These are phyloP conservation scores for Stictonetta naevosa DNA, from an alignment of 2,113 vertebrate species.

Conservation along the genomic window DNA sequence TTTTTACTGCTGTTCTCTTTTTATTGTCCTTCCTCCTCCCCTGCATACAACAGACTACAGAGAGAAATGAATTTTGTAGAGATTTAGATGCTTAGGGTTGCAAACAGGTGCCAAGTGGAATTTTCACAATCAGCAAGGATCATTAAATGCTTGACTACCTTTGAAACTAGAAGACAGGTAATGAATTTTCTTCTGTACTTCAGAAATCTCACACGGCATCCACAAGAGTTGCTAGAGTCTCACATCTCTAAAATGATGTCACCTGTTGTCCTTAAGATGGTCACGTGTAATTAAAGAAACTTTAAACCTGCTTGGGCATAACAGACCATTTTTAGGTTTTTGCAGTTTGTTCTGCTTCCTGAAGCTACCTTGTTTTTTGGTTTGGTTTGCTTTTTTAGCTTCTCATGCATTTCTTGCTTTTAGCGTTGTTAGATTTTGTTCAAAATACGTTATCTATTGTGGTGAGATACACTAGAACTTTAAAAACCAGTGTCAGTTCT, in stretches of 20 bases:
- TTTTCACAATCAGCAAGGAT: not conserved
- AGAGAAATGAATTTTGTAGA: not conserved
- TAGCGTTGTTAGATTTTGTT: not conserved
- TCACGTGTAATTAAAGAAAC: not conserved
- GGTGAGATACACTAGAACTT: not conserved
- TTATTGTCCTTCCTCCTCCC: not conserved
- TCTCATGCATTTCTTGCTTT: not conserved
- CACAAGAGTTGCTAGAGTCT: not conserved
- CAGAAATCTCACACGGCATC: not conserved
- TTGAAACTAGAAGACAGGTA: not conserved
- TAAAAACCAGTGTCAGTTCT: not conserved
- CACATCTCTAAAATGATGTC: not conserved
- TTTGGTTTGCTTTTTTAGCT: not conserved
- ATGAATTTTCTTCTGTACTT: not conserved
- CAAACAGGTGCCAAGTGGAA: not conserved
- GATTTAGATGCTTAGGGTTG: not conserved
- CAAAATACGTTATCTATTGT: accelerated
- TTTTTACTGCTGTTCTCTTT: not conserved
- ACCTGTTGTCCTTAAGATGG: accelerated
- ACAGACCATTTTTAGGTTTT: not conserved
- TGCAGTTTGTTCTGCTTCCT: not conserved
- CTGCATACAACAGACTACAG: not conserved
- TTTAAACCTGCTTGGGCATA: not conserved
- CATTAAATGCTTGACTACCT: not conserved
- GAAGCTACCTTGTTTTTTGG: not conserved